Conservation (phyloP, 2,797 vertebrate genomes). For the Myiothlypis chrysogaster region DNA sequence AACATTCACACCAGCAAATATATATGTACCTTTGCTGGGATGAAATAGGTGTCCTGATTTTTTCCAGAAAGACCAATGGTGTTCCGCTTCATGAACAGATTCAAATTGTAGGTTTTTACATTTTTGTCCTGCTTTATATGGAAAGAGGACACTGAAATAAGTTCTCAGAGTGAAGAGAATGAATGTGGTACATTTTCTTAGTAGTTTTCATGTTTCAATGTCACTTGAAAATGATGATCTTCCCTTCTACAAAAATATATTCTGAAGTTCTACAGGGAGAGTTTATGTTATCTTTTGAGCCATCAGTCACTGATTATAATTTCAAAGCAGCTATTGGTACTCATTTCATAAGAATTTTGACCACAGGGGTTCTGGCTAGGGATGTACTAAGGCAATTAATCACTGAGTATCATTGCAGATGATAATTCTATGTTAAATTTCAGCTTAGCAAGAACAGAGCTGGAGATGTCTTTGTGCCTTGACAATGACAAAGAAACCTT, state of each 20-base stretch:
- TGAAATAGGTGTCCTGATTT: background rate
- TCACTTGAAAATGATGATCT: background rate
- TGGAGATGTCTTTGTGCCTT: background rate
- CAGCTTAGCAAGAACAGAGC: background rate
- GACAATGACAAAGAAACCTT: background rate
- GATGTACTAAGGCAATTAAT: background rate
- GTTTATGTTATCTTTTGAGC: slow-evolving; percentile 11
- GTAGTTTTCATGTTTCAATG: background rate
- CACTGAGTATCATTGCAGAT: background rate
- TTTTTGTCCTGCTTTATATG: background rate
- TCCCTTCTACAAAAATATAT: background rate
- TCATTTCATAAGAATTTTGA: slow-evolving; percentile 1
- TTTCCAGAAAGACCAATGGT: background rate
- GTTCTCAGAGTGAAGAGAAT: background rate
- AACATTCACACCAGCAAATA: background rate
- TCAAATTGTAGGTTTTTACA: background rate
- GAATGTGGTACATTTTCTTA: background rate
- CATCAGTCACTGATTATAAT: slow-evolving; percentile 32
- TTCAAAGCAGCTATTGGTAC: slow-evolving; percentile 36
- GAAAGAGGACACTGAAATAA: background rate
- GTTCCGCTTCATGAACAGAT: background rate
- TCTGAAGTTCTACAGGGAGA: background rate
- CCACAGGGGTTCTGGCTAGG: slow-evolving; percentile 14
- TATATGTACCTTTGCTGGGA: background rate
- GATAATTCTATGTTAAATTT: slow-evolving; percentile 16